These are phyloP conservation scores for Acrossocheilus fasciatus DNA, from an alignment of 2,797 vertebrate genomes.

Conservation along the genomic window DNA sequence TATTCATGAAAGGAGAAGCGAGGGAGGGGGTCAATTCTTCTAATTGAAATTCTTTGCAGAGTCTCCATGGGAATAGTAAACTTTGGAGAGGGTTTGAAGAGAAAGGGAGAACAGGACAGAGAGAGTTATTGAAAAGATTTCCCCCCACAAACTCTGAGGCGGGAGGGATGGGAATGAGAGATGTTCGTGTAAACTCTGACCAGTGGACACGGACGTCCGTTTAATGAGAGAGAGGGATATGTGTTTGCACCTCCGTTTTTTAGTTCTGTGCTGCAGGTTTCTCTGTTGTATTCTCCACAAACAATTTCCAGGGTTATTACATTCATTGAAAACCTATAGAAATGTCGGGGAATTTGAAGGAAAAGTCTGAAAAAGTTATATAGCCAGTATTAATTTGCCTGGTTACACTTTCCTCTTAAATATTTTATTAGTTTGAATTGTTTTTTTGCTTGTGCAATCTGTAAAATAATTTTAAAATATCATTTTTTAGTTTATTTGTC, in stretches of 20 bases:
- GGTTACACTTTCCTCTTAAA: background rate
- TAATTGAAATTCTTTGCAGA: conserved; percentile 83
- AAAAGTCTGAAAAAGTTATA: background rate
- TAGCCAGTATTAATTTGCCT: background rate
- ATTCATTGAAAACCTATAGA: background rate
- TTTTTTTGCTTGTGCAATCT: background rate
- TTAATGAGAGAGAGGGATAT: conserved; percentile 53
- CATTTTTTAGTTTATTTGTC: too few species aligned
- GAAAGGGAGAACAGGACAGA: conserved; percentile 61
- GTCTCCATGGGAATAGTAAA: conserved; percentile 81
- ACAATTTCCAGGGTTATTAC: background rate
- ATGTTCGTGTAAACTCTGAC: conserved; percentile 15
- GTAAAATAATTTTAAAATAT: background rate
- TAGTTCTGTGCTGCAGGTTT: background rate
- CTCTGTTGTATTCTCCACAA: background rate
- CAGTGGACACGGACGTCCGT: conserved; percentile 68
- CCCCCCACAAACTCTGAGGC: conserved; percentile 58
- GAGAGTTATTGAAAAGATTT: conserved; percentile 66
- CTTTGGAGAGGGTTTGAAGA: conserved; percentile 73
- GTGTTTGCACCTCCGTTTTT: background rate
- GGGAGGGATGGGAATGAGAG: conserved; percentile 51
- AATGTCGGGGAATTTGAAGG: background rate
- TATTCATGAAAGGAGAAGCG: conserved; percentile 62
- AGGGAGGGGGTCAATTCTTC: conserved; percentile 62
- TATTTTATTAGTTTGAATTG: background rate